Evolutionary conservation across 1,140 invertebrate species (phyloP).

Genomic region (Pogonus chalceus): DNA sequence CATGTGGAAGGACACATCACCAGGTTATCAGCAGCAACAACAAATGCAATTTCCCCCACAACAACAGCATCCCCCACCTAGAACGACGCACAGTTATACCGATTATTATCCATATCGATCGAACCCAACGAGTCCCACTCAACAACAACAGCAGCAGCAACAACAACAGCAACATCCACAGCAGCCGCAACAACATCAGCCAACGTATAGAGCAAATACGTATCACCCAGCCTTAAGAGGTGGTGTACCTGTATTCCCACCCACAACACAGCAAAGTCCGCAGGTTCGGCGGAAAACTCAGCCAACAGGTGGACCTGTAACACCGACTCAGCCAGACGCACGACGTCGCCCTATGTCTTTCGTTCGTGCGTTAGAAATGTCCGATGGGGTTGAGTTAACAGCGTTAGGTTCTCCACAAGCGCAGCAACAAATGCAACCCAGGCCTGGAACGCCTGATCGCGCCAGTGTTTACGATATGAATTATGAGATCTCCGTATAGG

Average conservation of each 20-base stretch:
- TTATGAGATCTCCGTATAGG: slow-evolving; percentile 87
- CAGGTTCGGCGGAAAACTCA: slow-evolving; percentile 51
- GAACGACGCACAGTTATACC: slow-evolving; percentile 21
- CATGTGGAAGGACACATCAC: slow-evolving; percentile 71
- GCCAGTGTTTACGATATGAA: slow-evolving; percentile 90
- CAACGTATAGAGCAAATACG: slow-evolving; percentile 27
- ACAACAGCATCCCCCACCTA: slow-evolving; percentile 38
- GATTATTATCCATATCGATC: slow-evolving; percentile 44
- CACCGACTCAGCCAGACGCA: slow-evolving; percentile 26
- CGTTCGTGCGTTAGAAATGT: slow-evolving; percentile 83
- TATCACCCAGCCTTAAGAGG: slow-evolving; percentile 53
- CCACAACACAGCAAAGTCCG: slow-evolving; percentile 47
- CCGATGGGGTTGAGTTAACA: slow-evolving; percentile 68
- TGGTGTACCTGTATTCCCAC: slow-evolving; percentile 58
- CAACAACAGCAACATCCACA: slow-evolving; percentile 34
- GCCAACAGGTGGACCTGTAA: slow-evolving; percentile 29
- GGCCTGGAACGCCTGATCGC: slow-evolving; percentile 63
- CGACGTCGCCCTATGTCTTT: slow-evolving; percentile 78
- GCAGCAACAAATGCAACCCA: slow-evolving; percentile 27
- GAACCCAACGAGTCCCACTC: slow-evolving; percentile 67
- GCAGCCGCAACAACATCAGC: slow-evolving; percentile 29
- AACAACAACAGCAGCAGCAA: slow-evolving; percentile 38
- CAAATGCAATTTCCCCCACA: slow-evolving; percentile 28
- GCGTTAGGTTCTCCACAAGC: slow-evolving; percentile 19
- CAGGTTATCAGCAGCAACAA: slow-evolving; percentile 29